Evolutionary conservation across 2,797 vertebrate genomes (phyloP), one percentile per base, ranked within the genome.

Genomic region (Danio tinwini): DNA sequence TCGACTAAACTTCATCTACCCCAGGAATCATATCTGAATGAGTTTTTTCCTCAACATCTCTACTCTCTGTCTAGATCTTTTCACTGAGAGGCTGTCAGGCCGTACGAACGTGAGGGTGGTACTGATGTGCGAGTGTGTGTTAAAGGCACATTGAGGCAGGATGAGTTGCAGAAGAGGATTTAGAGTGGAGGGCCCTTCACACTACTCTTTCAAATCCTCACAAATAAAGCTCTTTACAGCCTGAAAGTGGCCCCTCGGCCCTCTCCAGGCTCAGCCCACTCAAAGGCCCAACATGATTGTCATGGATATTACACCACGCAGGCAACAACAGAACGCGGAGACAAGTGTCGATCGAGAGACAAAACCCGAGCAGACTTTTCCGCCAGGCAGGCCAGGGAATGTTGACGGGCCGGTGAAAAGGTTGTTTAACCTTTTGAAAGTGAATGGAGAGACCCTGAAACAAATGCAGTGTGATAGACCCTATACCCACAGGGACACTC

Each of bases 391-490:
- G 93, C 93, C 94, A 93, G 92, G 89, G 94, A 92, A 95, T 95
- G 94, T 95, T 97, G 97, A 98, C 97, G 97, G 96, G 95, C 94
- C 90, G 88, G 92, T 97, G 97, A 98, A 99, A 96, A 96, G 96
- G 96, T 96, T 98, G 97, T 98, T 99, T 99, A 99, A 99, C 96
- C 96, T 96, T 97, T 98, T 96, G 95, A 96, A 96, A 96, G 91
- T 95, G 95, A 96, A 98, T 95, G 93, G 96, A 94, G 95, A 93
- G 87, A 91, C 91, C 90, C 73, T 87, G 91, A 96, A 94, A 97
- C 95, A 96, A 98, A 96, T 90, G 93, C 94, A 94, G 96, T 97
- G 95, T 96, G 96, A 97, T 96, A 96, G 95, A 96, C 93, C 96
- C 95, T 95, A 93, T 91, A 91, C 92, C 91, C 92, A 93, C 93